phyloP scores from a whole-genome alignment of 2,797 vertebrate genomes.

The Pangasius krempfi region DNA sequence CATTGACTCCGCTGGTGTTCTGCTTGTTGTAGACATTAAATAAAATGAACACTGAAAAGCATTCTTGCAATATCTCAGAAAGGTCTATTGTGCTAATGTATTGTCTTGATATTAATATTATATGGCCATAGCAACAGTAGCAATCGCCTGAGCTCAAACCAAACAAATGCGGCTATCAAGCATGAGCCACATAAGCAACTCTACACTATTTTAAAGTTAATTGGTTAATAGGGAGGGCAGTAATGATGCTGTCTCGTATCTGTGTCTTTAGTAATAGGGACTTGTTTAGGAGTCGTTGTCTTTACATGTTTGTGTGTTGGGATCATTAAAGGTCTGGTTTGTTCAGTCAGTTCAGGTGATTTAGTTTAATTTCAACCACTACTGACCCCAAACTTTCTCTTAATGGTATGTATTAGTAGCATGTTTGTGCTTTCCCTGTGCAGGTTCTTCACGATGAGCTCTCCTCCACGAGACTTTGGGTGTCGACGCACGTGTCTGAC shows the following conservation, averaged over 20 bases:
- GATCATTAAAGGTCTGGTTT: background rate
- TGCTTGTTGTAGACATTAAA: background rate
- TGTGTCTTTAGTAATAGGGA: background rate
- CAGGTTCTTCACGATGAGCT: slow-evolving; percentile 93
- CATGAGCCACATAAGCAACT: slow-evolving; percentile 25
- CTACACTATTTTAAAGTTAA: slow-evolving; percentile 22
- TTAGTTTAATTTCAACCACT: background rate
- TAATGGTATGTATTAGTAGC: background rate
- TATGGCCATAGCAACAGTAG: background rate
- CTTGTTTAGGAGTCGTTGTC: background rate
- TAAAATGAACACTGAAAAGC: background rate
- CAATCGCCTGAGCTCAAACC: slow-evolving; percentile 10
- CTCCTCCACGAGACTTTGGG: slow-evolving; percentile 89
- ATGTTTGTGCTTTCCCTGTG: background rate
- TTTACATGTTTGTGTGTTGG: background rate
- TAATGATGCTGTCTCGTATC: slow-evolving; percentile 6
- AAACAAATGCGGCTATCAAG: slow-evolving; percentile 35
- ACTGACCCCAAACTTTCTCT: background rate
- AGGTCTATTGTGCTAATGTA: background rate
- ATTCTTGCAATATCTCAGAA: background rate
- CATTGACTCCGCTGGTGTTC: background rate
- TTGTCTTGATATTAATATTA: background rate
- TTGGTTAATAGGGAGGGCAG: background rate
- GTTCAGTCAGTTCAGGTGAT: background rate
- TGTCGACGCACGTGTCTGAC: slow-evolving; percentile 94